phyloP scores from a whole-genome alignment of 2,888 invertebrate species.

The Stenurella melanura region DNA sequence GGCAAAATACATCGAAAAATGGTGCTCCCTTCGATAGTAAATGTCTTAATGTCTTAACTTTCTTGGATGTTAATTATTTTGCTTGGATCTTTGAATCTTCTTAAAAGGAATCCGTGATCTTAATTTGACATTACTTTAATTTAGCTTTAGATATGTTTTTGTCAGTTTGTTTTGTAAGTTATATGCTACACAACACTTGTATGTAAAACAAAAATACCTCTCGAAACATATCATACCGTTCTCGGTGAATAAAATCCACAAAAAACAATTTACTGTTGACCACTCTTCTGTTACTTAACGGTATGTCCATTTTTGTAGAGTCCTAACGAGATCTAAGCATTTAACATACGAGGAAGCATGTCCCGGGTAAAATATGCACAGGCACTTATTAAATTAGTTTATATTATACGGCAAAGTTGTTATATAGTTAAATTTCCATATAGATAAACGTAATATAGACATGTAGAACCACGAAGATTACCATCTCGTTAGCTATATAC shows the following conservation, averaged over 20 bases:
- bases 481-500: constrained; percentile 36
- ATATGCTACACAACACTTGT: neutral
- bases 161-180: too few relatives aligned
- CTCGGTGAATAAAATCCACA: neutral
- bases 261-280: constrained; percentile 28
- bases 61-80: too few relatives aligned
- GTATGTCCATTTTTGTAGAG: constrained; percentile 49
- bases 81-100: too few relatives aligned
- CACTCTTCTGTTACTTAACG: constrained; percentile 42
- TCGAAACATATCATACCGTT: constrained; percentile 5
- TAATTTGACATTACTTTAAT: too few relatives aligned
- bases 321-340: constrained; percentile 44
- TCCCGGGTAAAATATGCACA: constrained; percentile 33
- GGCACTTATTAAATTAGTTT: constrained; percentile 44
- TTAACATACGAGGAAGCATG: constrained; percentile 44
- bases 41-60: too few relatives aligned
- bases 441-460: constrained; percentile 42
- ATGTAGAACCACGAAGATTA: constrained; percentile 43
- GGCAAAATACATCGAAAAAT: too few relatives aligned
- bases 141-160: too few relatives aligned
- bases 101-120: too few relatives aligned
- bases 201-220: constrained; percentile 10
- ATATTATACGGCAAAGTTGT: constrained; percentile 33
- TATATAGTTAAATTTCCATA: constrained; percentile 41
- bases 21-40: too few relatives aligned